Evolutionary conservation across 2,888 invertebrate genomes (phyloP).

Genomic region (Leuctra nigra): DNA sequence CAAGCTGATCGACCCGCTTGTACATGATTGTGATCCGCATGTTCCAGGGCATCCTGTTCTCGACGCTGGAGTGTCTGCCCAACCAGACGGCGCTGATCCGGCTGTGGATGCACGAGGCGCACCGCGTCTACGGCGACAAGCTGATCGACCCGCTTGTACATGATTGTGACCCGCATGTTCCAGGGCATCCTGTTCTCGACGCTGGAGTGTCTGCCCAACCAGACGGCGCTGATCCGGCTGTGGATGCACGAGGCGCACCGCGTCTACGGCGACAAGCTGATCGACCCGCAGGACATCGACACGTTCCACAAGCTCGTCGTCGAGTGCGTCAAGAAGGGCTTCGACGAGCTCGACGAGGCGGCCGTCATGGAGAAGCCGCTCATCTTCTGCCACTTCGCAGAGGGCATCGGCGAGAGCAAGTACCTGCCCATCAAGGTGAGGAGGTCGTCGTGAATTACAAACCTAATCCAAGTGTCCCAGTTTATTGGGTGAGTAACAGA

Average conservation of each 20-base stretch:
- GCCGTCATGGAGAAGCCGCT: slow-evolving; percentile 64
- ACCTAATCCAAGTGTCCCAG: too few relatives aligned
- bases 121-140: too few relatives aligned
- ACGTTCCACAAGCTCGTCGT: slow-evolving; percentile 61
- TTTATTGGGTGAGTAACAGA: too few relatives aligned
- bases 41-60: too few relatives aligned
- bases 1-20: too few relatives aligned
- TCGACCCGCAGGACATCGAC: slow-evolving; percentile 71
- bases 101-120: too few relatives aligned
- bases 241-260: slow-evolving; percentile 88
- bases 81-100: too few relatives aligned
- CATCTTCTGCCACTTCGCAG: slow-evolving; percentile 90
- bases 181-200: slow-evolving; percentile 81
- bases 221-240: slow-evolving; percentile 66
- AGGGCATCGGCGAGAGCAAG: slow-evolving; percentile 85
- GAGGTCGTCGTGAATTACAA: too few relatives aligned
- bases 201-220: slow-evolving; percentile 63
- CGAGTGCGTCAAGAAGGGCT: slow-evolving; percentile 68
- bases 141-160: too few relatives aligned
- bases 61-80: too few relatives aligned
- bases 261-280: slow-evolving; percentile 87
- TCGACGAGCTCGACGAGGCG: slow-evolving; percentile 64
- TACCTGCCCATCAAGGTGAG: slow-evolving; percentile 74
- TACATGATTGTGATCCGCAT: too few relatives aligned
- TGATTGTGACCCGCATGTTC: too few relatives aligned